phyloP scores from a whole-genome alignment of 2,113 vertebrate species.

The Hiodon tergisus region DNA sequence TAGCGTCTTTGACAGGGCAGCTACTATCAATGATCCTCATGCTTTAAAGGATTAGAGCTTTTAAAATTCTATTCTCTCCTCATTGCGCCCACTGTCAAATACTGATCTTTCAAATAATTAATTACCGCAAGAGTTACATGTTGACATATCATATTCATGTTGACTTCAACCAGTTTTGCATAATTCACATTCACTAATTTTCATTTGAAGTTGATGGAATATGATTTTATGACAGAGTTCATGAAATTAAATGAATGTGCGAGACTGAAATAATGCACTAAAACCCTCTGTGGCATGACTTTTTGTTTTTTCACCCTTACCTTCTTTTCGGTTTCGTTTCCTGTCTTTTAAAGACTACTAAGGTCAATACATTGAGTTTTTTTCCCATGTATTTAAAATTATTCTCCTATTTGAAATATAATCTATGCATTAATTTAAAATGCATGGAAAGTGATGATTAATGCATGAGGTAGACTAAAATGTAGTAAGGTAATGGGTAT shows the following conservation, averaged over 20 bases:
- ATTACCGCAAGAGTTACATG: background rate
- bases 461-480: too few relatives aligned
- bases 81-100: conserved; percentile 9
- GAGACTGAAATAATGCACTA: background rate
- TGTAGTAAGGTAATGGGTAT: too few relatives aligned
- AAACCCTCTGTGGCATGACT: too few relatives aligned
- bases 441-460: too few relatives aligned
- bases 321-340: too few relatives aligned
- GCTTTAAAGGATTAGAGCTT: conserved; percentile 18
- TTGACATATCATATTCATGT: conserved; percentile 14
- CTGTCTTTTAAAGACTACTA: too few relatives aligned
- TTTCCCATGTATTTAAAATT: too few relatives aligned
- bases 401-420: too few relatives aligned
- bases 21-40: conserved; percentile 7
- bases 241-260: too few relatives aligned
- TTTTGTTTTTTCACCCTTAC: background rate
- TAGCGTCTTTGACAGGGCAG: conserved; percentile 72
- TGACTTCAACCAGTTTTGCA: background rate
- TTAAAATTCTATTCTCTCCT: conserved; percentile 20
- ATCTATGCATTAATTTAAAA: too few relatives aligned
- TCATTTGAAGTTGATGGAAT: background rate
- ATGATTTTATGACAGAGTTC: too few relatives aligned
- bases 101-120: conserved; percentile 20
- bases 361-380: too few relatives aligned
- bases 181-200: background rate